Base-by-base conservation (phyloP, 1,140 invertebrate species). In the Drosophila guanche region DNA sequence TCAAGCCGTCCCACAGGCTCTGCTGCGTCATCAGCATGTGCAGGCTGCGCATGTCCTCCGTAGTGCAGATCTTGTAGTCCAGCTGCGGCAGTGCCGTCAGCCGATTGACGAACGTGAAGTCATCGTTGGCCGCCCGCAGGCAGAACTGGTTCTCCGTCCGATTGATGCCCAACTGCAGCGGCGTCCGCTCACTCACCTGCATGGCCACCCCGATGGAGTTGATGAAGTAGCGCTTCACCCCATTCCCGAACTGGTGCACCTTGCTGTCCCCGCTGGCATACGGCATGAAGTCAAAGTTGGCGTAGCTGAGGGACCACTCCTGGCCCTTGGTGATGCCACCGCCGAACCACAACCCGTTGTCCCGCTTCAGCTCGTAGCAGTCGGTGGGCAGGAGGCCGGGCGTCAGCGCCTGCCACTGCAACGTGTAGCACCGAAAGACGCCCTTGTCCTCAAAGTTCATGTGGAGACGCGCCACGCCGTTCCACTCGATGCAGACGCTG, bases 1-100 rank as follows among this genome's bases (percentile, higher is more conserved):
- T 96, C 0, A 97, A 77, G 0, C 96, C 96, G 74, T 97, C 96
- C 96, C 95, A 97, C 2, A 97, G 91, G 5, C 94, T 94, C 57
- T 96, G 95, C 76, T 96, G 94, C 0, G 94, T 93, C 83, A 95
- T 93, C 63, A 93, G 91, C 60, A 93, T 93, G 79, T 97, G 96
- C 1, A 97, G 89, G 14, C 93, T 93, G 16, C 94, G 95, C 93
- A 97, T 96, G 68, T 97, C 96, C 58, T 93, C 92, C 0, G 95
- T 95, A 0, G 95, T 95, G 76, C 97, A 98, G 40, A 98, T 95
- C 37, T 96, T 96, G 75, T 98, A 98, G 58, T 95, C 96, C 61
- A 98, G 91, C 65, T 95, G 93, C 0, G 96, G 94, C 23, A 93
- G 76, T 3, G 92, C 91, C 0, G 94, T 95, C 10, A 94, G 70